Evolutionary conservation across 2,797 vertebrate genomes (phyloP).

Genomic region (Epinephelus coioides): DNA sequence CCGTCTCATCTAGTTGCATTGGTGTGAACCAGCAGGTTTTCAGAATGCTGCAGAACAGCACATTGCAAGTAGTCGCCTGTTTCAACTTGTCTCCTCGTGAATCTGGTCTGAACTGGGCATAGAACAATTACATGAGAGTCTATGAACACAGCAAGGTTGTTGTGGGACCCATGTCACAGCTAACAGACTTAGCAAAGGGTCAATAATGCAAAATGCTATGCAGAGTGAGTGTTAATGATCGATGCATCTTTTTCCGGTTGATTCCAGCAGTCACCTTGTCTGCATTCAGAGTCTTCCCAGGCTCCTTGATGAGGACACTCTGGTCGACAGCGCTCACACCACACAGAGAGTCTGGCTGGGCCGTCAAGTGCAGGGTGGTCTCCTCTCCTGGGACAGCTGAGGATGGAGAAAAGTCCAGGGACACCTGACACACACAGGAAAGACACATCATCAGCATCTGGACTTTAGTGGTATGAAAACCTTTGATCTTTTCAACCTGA

Average conservation of each 20-base stretch:
- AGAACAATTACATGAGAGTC: too few relatives aligned
- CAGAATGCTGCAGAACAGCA: too few relatives aligned
- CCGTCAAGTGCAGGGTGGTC: conserved; percentile 72
- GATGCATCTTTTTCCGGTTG: not conserved
- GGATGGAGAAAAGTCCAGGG: conserved; percentile 79
- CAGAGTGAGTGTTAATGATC: not conserved
- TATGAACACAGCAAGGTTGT: too few relatives aligned
- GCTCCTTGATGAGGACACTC: conserved; percentile 87
- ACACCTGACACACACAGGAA: conserved; percentile 81
- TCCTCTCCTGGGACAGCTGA: conserved; percentile 84
- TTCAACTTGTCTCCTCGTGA: too few relatives aligned
- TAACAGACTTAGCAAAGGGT: too few relatives aligned
- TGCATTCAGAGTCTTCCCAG: conserved; percentile 80
- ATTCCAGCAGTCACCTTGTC: conserved; percentile 74
- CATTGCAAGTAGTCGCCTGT: too few relatives aligned
- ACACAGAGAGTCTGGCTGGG: conserved; percentile 87
- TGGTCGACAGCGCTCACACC: conserved; percentile 89
- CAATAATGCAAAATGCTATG: too few relatives aligned
- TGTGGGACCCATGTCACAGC: too few relatives aligned
- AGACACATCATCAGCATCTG: not conserved
- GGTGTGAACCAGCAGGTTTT: too few relatives aligned
- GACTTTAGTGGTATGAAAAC: not conserved
- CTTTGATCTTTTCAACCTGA: not conserved
- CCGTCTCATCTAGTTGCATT: too few relatives aligned
- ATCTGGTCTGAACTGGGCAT: too few relatives aligned